phyloP scores from a whole-genome alignment of 2,888 invertebrate genomes.

The Xiphydria camelus region DNA sequence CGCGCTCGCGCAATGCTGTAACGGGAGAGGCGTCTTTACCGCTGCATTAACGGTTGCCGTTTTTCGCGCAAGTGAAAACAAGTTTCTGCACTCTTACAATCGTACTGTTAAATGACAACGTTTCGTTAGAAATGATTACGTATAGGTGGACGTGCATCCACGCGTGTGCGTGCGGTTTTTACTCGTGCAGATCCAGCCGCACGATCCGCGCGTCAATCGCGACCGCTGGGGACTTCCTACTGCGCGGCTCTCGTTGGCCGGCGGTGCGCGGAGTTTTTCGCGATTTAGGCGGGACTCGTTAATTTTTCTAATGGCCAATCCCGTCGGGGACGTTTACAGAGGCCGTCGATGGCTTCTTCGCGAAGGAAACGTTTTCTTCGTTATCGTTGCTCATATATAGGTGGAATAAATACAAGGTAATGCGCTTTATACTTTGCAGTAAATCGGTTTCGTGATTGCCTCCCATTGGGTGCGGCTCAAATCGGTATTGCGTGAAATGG shows the following conservation, averaged over 20 bases:
- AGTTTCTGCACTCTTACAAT: constrained; percentile 49
- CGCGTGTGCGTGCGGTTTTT: neutral
- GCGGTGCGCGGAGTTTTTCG: too few species aligned
- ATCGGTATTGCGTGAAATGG: neutral
- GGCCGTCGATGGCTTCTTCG: too few species aligned
- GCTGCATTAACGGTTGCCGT: constrained; percentile 58
- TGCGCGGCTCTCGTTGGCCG: too few species aligned
- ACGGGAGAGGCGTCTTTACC: constrained; percentile 59
- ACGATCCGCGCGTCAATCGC: neutral
- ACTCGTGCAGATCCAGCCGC: neutral
- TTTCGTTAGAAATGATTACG: constrained; percentile 55
- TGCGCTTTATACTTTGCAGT: too few species aligned
- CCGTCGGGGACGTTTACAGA: neutral
- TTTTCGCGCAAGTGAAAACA: constrained; percentile 57
- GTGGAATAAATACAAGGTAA: too few species aligned
- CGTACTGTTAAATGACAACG: constrained; percentile 52
- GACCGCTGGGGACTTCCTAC: too few species aligned
- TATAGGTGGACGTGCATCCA: constrained; percentile 21
- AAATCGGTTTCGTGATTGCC: too few species aligned
- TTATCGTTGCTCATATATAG: too few species aligned
- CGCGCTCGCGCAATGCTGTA: constrained; percentile 46
- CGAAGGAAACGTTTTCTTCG: too few species aligned
- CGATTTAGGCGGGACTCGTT: neutral
- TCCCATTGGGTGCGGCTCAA: too few species aligned
- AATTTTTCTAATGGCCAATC: neutral